Evolutionary conservation across 1,140 invertebrate genomes (phyloP).

Genomic region (Lordiphosa stackelbergi): DNA sequence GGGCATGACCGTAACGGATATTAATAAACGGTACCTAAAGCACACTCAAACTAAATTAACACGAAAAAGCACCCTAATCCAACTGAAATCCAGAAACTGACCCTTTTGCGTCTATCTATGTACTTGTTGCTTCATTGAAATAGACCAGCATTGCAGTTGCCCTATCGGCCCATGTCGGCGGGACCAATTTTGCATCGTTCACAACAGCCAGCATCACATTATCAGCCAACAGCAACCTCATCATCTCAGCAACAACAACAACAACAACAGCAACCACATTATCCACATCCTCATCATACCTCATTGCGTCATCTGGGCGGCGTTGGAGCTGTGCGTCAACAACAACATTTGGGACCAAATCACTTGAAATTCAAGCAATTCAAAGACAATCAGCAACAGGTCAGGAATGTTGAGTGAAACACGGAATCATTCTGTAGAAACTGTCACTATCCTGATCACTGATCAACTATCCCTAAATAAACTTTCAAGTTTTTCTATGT

Average conservation of each 20-base stretch:
- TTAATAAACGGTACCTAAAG: constrained; percentile 72
- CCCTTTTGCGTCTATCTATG: constrained; percentile 28
- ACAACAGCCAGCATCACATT: constrained; percentile 69
- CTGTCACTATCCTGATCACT: no score
- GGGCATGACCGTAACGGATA: constrained; percentile 75
- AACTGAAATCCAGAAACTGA: constrained; percentile 27
- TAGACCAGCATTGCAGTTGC: constrained; percentile 73
- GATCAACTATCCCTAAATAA: constrained; percentile 1
- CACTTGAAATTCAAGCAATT: constrained; percentile 60
- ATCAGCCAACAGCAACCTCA: constrained; percentile 52
- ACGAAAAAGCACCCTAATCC: constrained; percentile 3
- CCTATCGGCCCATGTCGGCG: constrained; percentile 76
- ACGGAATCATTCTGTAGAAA: constrained; percentile 9
- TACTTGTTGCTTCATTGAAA: constrained; percentile 22
- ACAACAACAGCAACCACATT: constrained; percentile 51
- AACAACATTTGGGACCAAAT: constrained; percentile 57
- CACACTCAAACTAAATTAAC: constrained; percentile 10
- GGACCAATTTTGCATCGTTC: constrained; percentile 76
- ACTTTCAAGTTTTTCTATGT: no score
- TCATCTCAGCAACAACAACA: constrained; percentile 51
- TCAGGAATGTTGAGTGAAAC: constrained; percentile 45
- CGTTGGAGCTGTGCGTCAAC: constrained; percentile 52
- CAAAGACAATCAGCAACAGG: constrained; percentile 73
- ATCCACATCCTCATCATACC: constrained; percentile 54
- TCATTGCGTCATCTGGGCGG: constrained; percentile 73